Conservation (phyloP, 2,113 vertebrate species). For the Anas platyrhynchos region DNA sequence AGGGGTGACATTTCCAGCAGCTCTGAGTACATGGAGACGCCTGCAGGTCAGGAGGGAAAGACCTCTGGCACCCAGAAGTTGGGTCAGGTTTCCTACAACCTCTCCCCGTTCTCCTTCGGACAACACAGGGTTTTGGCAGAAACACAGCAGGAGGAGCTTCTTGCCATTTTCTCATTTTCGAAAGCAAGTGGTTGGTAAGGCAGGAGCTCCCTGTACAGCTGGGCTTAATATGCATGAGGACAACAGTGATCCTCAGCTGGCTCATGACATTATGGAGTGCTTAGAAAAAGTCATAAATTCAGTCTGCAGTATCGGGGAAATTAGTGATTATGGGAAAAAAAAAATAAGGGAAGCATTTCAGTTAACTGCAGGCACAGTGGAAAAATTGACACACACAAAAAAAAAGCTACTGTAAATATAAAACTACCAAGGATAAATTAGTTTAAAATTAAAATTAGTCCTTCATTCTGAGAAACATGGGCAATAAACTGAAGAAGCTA, state of each 20-base stretch:
- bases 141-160: not conserved
- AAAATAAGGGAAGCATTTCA: not conserved
- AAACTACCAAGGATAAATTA: not conserved
- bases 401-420: not conserved
- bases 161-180: not conserved
- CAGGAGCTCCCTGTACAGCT: not conserved
- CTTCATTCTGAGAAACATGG: not conserved
- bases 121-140: not conserved
- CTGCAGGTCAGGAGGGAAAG: not conserved
- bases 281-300: constrained; percentile 27
- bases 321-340: not conserved
- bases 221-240: not conserved
- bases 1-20: not conserved
- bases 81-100: not conserved
- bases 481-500: not conserved
- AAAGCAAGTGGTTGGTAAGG: not conserved
- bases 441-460: not conserved
- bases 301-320: not conserved
- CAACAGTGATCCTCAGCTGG: constrained; percentile 27
- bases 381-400: not conserved
- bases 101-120: not conserved
- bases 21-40: not conserved
- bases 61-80: not conserved
- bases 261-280: not conserved
- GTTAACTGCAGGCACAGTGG: not conserved